These are phyloP conservation scores for Phania funesta DNA, from an alignment of 2,888 invertebrate genomes.

Conservation along the genomic window DNA sequence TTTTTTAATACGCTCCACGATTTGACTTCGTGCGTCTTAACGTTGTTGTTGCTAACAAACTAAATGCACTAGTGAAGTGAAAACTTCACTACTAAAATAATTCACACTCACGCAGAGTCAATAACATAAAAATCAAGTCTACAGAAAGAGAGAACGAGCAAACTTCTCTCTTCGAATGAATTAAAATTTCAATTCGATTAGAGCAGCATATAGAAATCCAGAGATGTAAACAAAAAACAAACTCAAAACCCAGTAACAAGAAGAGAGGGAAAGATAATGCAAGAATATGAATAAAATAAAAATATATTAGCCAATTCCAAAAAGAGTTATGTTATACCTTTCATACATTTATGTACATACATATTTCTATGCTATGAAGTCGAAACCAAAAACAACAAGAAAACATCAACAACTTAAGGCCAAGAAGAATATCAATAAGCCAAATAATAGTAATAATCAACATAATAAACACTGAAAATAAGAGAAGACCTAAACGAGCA, in stretches of 20 bases:
- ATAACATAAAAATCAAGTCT: slow-evolving; percentile 6
- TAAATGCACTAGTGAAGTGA: slow-evolving; percentile 71
- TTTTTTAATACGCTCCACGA: slow-evolving; percentile 45
- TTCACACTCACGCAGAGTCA: slow-evolving; percentile 13
- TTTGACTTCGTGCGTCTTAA: slow-evolving; percentile 70
- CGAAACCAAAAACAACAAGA: slow-evolving; percentile 33
- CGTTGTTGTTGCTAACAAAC: slow-evolving; percentile 69
- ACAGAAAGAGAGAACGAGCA: background rate
- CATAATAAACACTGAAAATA: slow-evolving; percentile 34
- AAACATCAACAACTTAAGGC: slow-evolving; percentile 39
- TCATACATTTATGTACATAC: background rate
- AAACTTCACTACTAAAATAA: slow-evolving; percentile 27
- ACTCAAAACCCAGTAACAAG: background rate
- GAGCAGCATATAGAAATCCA: slow-evolving; percentile 60
- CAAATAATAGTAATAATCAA: slow-evolving; percentile 48
- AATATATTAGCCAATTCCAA: slow-evolving; percentile 53
- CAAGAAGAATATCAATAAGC: slow-evolving; percentile 56
- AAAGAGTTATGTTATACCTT: too few relatives aligned
- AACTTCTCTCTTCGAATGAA: slow-evolving; percentile 7
- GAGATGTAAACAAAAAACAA: slow-evolving; percentile 47
- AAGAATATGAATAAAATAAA: background rate
- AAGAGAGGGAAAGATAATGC: background rate
- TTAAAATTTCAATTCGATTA: slow-evolving; percentile 1
- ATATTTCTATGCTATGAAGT: slow-evolving; percentile 30
- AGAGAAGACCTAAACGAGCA: slow-evolving; percentile 10